Evolutionary conservation across 2,888 invertebrate species (phyloP), one percentile per base, ranked within the genome.

Genomic region (Coleophora flavipennella): DNA sequence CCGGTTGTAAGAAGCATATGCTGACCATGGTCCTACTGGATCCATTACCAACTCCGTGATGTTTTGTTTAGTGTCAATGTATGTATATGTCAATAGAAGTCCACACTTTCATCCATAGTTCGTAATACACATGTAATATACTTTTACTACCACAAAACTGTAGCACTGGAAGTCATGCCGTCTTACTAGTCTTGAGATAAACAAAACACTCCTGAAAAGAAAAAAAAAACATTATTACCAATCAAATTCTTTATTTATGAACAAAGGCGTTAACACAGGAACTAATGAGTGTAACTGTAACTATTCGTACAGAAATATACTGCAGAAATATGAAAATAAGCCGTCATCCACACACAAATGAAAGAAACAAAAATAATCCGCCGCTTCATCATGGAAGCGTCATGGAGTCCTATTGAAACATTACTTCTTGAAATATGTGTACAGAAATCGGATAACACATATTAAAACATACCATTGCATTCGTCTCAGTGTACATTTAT

Each of bases 1-100:
- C 63, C 94, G 91, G 85, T 93, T 93, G 87, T 94, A 94, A 58
- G 92, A 91, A 70, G 90, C 87, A 79, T 92, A 92, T 71, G 90
- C 90, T 71, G 91, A 90, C 94, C 94, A 94, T 86, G 94, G 93
- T 86, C 92, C 93, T 78, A 92, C 92, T 74, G 94, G 94, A 91
- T 94, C 94, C 94, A 94, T 94, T 85, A 85, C 86, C 86, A 83
- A 73, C 81, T 83, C 70, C 76, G 81, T 79, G 71, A 65, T 77
- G 67, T 71, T 62, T 57, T 62, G 49, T 62, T 61, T 63, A 60
- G 58, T 69, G 61, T 72, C 65, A 78, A 73, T 76, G 65, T 73
- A 77, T 68, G 62, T 69, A 77, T 73, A 62, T 78, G 70, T 83
- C 77, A 83, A 73, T 72, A 71, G 66, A 71, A 70, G 76, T 81